phyloP scores from a whole-genome alignment of 2,113 vertebrate species.

The Seriola rivoliana region DNA sequence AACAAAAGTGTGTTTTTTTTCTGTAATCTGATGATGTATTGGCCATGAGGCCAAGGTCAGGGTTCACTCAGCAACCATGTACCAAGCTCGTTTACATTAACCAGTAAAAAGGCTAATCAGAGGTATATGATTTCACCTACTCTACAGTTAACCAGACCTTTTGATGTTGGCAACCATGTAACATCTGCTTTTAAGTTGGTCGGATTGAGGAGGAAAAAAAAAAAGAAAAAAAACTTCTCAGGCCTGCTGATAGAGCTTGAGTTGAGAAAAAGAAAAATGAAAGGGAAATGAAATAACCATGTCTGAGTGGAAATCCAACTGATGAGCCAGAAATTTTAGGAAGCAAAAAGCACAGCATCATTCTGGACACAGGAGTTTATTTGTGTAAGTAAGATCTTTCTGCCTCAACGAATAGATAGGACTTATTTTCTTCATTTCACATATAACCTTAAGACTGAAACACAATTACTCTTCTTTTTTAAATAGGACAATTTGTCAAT shows the following conservation, averaged over 20 bases:
- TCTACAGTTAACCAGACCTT: slow-evolving; percentile 76
- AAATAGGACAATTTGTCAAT: background rate
- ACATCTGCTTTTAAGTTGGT: slow-evolving; percentile 82
- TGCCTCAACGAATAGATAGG: slow-evolving; percentile 47
- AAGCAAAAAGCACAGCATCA: slow-evolving; percentile 61
- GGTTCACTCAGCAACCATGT: slow-evolving; percentile 72
- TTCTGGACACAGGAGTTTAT: slow-evolving; percentile 67
- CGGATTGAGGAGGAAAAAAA: slow-evolving; percentile 26
- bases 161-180: slow-evolving; percentile 81
- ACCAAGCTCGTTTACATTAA: slow-evolving; percentile 77
- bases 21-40: slow-evolving; percentile 79
- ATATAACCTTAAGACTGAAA: background rate
- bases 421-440: slow-evolving; percentile 19
- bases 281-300: slow-evolving; percentile 65
- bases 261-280: slow-evolving; percentile 41
- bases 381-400: slow-evolving; percentile 28
- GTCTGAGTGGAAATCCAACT: slow-evolving; percentile 60
- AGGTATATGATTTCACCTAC: slow-evolving; percentile 83
- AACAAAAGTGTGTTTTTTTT: slow-evolving; percentile 52
- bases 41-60: slow-evolving; percentile 72
- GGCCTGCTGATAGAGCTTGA: slow-evolving; percentile 41
- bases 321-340: slow-evolving; percentile 49
- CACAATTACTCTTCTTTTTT: background rate
- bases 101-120: slow-evolving; percentile 78
- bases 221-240: slow-evolving; percentile 17